phyloP scores from a whole-genome alignment of 37 sponge, comb jelly and placozoan species.

The Halichondria panicea region DNA sequence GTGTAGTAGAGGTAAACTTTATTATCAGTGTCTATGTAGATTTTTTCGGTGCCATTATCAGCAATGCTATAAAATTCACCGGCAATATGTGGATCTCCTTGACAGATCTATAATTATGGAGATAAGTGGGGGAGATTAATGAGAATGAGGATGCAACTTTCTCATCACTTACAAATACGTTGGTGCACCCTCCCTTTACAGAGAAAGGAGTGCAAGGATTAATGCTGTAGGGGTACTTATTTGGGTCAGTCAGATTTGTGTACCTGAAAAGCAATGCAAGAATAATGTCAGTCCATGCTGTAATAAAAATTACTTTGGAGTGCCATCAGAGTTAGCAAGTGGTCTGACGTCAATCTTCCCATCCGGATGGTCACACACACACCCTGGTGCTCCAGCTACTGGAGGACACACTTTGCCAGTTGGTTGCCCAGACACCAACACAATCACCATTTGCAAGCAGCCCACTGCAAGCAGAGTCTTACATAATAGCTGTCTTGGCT shows the following conservation, averaged over 20 bases:
- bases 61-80: not conserved
- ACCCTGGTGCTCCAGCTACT: no score
- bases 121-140: not conserved
- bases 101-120: constrained; percentile 5
- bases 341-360: constrained; percentile 11
- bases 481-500: no score
- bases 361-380: constrained; percentile 18
- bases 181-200: not conserved
- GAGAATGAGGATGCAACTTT: not conserved
- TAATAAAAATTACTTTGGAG: not conserved
- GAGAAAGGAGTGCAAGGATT: not conserved
- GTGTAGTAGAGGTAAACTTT: constrained; percentile 10
- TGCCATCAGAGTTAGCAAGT: not conserved
- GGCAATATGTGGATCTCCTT: constrained; percentile 1
- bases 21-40: constrained; percentile 4
- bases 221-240: not conserved
- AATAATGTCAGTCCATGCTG: not conserved
- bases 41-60: constrained; percentile 18
- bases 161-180: constrained; percentile 5
- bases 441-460: no score
- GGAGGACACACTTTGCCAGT: no score
- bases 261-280: not conserved
- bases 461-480: no score
- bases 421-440: no score
- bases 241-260: not conserved